Percentiles rank a stretch among this genome's conserved stretches.
phyloP scores from a whole-genome alignment of 2,113 vertebrate genomes.

The Cacatua alba region DNA sequence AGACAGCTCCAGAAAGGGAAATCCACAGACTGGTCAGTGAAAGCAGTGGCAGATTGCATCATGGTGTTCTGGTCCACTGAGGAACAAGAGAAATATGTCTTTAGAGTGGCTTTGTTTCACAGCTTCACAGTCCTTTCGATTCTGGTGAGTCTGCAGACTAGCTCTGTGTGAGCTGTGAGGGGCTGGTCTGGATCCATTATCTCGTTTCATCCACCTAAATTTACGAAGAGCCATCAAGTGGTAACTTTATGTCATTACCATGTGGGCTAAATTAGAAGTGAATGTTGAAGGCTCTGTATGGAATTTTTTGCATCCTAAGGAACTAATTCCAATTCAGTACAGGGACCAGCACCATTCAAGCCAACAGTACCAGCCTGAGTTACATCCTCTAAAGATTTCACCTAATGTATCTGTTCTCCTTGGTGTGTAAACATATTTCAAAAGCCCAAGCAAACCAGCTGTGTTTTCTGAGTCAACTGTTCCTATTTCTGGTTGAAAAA shows the following conservation, averaged over 20 bases:
- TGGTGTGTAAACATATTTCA: neutral
- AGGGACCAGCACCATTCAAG: neutral
- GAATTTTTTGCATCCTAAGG: neutral
- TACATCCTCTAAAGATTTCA: neutral
- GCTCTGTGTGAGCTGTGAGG: fast-evolving
- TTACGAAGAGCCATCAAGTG: constrained; percentile 55
- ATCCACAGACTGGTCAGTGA: neutral
- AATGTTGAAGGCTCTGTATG: neutral
- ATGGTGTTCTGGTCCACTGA: neutral
- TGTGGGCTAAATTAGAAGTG: neutral
- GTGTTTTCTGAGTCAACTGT: neutral
- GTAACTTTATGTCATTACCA: constrained; percentile 21
- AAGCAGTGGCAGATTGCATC: neutral
- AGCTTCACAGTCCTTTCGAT: neutral
- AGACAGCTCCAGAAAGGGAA: constrained; percentile 16
- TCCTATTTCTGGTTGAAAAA: neutral
- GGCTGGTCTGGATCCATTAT: neutral
- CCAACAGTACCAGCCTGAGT: neutral
- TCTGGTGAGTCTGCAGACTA: neutral
- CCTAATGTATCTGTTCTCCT: neutral
- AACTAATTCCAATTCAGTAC: neutral
- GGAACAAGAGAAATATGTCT: neutral
- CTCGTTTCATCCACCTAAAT: neutral
- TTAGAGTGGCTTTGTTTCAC: neutral
- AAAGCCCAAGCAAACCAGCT: neutral